Percentiles rank a stretch among this genome's conserved stretches.
Evolutionary conservation across 2,113 vertebrate genomes (phyloP).

Genomic region (Amblyopsis rosae): DNA sequence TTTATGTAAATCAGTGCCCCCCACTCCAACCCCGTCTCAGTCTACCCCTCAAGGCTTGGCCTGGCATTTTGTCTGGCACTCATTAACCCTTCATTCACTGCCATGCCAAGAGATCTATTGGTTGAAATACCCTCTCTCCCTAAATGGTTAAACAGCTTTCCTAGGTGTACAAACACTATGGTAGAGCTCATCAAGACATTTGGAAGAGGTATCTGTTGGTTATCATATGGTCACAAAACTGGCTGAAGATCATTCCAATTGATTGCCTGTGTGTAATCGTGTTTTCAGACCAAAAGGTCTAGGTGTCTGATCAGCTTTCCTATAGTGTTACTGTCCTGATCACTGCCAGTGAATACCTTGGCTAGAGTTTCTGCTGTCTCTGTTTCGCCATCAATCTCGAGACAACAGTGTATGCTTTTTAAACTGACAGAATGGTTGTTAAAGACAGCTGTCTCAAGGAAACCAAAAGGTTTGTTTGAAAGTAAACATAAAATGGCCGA

Average conservation of each 20-base stretch:
- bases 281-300: conserved; percentile 14
- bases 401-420: conserved; percentile 27
- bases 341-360: conserved; percentile 10
- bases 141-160: not conserved
- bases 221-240: not conserved
- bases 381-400: conserved; percentile 33
- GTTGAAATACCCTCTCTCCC: conserved; percentile 10
- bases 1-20: conserved; percentile 65
- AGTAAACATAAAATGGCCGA: conserved; percentile 77
- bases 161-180: too few species aligned
- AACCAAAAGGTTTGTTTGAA: conserved; percentile 44
- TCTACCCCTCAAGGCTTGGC: conserved; percentile 35
- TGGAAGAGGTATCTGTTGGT: not conserved
- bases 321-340: conserved; percentile 6
- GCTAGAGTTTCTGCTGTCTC: conserved; percentile 36
- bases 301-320: conserved; percentile 29
- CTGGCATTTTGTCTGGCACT: conserved; percentile 59
- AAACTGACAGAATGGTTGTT: not conserved
- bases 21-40: conserved; percentile 11
- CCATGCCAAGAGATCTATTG: conserved; percentile 12
- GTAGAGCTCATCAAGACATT: not conserved
- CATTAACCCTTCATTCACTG: conserved; percentile 53
- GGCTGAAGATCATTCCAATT: not conserved
- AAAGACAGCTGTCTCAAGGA: conserved; percentile 13
- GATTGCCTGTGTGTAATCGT: not conserved